Conservation (phyloP, 2,797 vertebrate genomes). For the Hirundo rustica region DNA sequence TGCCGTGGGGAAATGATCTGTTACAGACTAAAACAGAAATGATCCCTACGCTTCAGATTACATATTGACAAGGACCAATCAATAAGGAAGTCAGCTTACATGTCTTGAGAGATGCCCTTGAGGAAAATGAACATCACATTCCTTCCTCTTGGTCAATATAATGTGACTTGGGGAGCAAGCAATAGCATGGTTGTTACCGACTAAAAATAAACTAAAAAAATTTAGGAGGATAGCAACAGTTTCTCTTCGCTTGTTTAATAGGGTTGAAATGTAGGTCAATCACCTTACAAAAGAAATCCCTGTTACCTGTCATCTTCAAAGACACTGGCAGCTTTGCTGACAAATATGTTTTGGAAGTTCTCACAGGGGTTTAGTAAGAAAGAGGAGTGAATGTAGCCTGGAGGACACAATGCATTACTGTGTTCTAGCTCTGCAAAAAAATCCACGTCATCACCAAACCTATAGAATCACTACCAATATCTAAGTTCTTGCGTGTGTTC, state of each 20-base stretch:
- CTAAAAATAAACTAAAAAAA: neutral
- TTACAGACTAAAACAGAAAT: neutral
- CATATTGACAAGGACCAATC: constrained; percentile 10
- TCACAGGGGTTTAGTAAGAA: neutral
- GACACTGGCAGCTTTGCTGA: neutral
- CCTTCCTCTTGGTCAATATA: neutral
- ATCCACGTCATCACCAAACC: neutral
- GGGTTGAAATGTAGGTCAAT: constrained; percentile 12
- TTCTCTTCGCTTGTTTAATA: neutral
- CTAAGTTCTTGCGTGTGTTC: neutral
- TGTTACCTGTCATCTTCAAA: neutral
- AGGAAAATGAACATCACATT: neutral
- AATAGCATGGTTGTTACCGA: neutral
- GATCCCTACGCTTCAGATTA: neutral
- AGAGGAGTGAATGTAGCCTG: neutral
- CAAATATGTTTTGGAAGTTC: neutral
- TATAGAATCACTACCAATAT: neutral
- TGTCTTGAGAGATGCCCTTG: constrained; percentile 27
- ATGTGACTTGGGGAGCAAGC: neutral
- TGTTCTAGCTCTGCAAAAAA: neutral
- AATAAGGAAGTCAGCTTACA: neutral
- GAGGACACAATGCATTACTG: neutral
- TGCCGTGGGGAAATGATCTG: neutral
- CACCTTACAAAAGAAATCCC: neutral
- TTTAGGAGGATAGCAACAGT: neutral